These are phyloP conservation scores for Parotocinclus haroldoi DNA, from an alignment of 2,797 vertebrate species.

Conservation along the genomic window DNA sequence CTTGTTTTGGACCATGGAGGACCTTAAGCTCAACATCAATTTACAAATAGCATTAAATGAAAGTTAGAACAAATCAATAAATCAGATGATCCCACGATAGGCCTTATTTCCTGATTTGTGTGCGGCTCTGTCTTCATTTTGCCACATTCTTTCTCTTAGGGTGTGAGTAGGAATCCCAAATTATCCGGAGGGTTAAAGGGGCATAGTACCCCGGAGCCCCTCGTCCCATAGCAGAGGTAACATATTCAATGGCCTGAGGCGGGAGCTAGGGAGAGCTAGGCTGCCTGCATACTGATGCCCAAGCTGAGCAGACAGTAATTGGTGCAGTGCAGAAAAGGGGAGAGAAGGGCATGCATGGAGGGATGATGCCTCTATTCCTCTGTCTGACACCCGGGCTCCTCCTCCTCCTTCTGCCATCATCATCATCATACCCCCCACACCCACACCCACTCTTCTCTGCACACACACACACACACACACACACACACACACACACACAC, in stretches of 20 bases:
- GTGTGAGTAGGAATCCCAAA: constrained; percentile 82
- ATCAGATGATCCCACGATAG: constrained; percentile 71
- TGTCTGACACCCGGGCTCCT: constrained; percentile 70
- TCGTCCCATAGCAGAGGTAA: constrained; percentile 79
- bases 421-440: constrained; percentile 41
- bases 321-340: constrained; percentile 77
- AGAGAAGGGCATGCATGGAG: constrained; percentile 73
- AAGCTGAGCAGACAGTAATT: constrained; percentile 79
- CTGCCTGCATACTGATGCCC: constrained; percentile 86
- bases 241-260: constrained; percentile 95
- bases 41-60: constrained; percentile 73
- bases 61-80: constrained; percentile 76
- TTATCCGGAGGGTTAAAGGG: constrained; percentile 80
- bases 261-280: constrained; percentile 74
- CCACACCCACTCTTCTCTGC: constrained; percentile 48
- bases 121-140: constrained; percentile 15
- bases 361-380: constrained; percentile 81
- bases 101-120: constrained; percentile 76
- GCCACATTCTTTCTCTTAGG: constrained; percentile 45
- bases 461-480: constrained; percentile 15
- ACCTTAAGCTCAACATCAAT: constrained; percentile 64
- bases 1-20: constrained; percentile 20
- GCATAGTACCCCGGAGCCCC: constrained; percentile 75
- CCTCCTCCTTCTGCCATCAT: constrained; percentile 49
- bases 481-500: constrained; percentile 15